Conservation (phyloP, 1,140 invertebrate species). For the Halyomorpha halys region DNA sequence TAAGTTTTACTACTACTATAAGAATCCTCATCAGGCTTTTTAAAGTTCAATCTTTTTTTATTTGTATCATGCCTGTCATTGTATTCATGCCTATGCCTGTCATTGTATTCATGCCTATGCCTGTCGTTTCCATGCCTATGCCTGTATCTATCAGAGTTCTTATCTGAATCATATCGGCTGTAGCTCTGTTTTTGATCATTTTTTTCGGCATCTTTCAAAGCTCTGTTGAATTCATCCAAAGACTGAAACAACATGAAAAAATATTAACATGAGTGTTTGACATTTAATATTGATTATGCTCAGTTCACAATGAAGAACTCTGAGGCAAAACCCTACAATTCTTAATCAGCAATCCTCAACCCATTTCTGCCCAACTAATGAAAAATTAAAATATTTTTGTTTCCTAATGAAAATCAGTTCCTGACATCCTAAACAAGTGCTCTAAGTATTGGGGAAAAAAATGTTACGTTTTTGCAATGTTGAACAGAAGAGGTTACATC, state of each 20-base stretch:
- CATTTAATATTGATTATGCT: too few relatives aligned
- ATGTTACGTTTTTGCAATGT: not conserved
- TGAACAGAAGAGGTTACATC: too few relatives aligned
- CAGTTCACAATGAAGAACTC: too few relatives aligned
- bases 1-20: not conserved
- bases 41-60: conserved; percentile 35
- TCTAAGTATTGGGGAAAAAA: too few relatives aligned
- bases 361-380: too few relatives aligned
- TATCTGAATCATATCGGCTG: not conserved
- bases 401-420: too few relatives aligned
- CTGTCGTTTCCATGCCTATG: not conserved
- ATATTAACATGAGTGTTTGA: too few relatives aligned
- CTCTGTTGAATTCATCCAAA: conserved; percentile 40
- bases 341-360: too few relatives aligned
- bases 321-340: too few relatives aligned
- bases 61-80: not conserved
- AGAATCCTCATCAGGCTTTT: conserved; percentile 37
- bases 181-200: conserved; percentile 18
- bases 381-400: too few relatives aligned
- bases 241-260: conserved; percentile 39
- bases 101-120: not conserved
- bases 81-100: not conserved
- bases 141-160: not conserved
- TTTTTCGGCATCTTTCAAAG: conserved; percentile 43
- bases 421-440: too few relatives aligned